These are phyloP conservation scores for Drosophila nigricruria DNA, from an alignment of 2,888 invertebrate genomes.

Conservation along the genomic window DNA sequence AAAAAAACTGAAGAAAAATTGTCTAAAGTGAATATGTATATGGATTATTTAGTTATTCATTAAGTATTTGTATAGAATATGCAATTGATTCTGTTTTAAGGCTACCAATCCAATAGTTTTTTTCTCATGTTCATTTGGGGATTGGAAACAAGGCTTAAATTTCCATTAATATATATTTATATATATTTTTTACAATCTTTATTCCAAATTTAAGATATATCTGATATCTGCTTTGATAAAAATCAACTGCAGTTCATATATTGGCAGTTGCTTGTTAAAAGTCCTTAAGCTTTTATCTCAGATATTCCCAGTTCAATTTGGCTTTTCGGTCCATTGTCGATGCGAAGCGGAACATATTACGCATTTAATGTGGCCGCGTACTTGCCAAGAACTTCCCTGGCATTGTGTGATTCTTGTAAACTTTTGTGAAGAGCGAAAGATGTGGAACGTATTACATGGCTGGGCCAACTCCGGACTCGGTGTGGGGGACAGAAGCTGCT, in stretches of 20 bases:
- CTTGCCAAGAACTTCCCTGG: slow-evolving; percentile 60
- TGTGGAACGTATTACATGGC: slow-evolving; percentile 66
- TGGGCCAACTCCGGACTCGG: slow-evolving; percentile 19
- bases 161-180: neutral
- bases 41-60: too few relatives aligned
- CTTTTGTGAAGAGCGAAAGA: slow-evolving; percentile 61
- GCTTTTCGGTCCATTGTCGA: slow-evolving; percentile 51
- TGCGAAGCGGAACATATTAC: slow-evolving; percentile 75
- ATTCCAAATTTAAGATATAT: too few relatives aligned
- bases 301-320: neutral
- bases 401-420: slow-evolving; percentile 67
- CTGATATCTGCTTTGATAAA: too few relatives aligned
- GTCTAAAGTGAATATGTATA: neutral
- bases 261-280: neutral
- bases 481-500: neutral
- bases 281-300: neutral
- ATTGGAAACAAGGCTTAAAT: too few relatives aligned
- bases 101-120: too few relatives aligned
- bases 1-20: neutral
- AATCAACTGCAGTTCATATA: neutral
- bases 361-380: slow-evolving; percentile 77
- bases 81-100: neutral
- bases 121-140: too few relatives aligned
- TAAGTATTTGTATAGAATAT: too few relatives aligned
- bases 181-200: too few relatives aligned